Evolutionary conservation across 2,888 invertebrate genomes (phyloP).

Genomic region (Noctuana brunneofusca): DNA sequence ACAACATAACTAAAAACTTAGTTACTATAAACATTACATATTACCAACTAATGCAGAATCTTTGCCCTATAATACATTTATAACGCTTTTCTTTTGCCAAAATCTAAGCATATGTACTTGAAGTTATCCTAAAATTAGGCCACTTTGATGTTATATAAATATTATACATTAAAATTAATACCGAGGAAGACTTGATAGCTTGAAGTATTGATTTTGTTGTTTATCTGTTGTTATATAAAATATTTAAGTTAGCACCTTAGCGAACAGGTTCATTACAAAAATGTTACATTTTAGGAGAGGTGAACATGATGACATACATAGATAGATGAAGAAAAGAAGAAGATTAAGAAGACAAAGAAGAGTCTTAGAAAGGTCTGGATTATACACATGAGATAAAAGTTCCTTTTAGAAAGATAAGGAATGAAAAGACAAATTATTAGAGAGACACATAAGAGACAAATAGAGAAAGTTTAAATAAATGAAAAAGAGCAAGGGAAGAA

Average conservation of each 20-base stretch:
- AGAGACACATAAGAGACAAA: background rate
- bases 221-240: conserved; percentile 16
- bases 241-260: conserved; percentile 31
- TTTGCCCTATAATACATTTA: background rate
- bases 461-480: background rate
- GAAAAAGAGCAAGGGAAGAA: background rate
- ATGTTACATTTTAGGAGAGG: background rate
- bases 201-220: conserved; percentile 28
- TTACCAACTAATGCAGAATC: conserved; percentile 9
- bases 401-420: background rate
- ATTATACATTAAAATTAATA: conserved; percentile 29
- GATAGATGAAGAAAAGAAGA: background rate
- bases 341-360: background rate
- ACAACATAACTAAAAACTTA: too few species aligned
- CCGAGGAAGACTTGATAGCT: conserved; percentile 31
- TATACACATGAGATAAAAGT: background rate
- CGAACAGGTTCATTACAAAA: conserved; percentile 8
- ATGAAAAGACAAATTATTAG: background rate
- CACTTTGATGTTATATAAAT: conserved; percentile 4
- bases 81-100: background rate
- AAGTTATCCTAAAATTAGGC: conserved; percentile 23
- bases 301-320: background rate
- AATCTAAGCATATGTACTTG: conserved; percentile 3
- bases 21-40: background rate
- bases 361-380: background rate